Base-by-base conservation (phyloP, 2,113 vertebrate species). In the Symphodus melops region DNA sequence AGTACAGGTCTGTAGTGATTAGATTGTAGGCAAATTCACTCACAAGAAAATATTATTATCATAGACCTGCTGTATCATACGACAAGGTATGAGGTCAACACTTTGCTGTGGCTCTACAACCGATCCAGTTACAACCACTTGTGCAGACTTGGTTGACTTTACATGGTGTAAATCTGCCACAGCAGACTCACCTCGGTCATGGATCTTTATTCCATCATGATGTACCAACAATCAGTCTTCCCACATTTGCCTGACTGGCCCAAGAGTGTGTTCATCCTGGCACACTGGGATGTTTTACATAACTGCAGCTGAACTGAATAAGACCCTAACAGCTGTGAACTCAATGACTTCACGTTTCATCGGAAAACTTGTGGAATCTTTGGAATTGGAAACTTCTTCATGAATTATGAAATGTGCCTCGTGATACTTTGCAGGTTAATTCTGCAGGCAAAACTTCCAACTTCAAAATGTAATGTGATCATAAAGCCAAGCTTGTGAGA, bases 251-350 rank as follows among this genome's bases (percentile, higher is more conserved):
- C 60, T 8, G 13, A 71, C 68, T 69, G 71, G 81, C 64, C 78
- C 57, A 41, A 54, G 56, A 71, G 76, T 68, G 65, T 68, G 66
- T 79, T 78, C 20, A 8, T 37, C 75, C 83, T 88, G 87, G 89
- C 86, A 84, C 69, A 58, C 46, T 14, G 20, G 42, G n/a, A 57
- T 9, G 37, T 72, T 84, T 86, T 86, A 81, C 74, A 48, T 75
- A 83, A 83, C 67, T 74, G 19, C 25, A 56, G 46, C 61, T 5
- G n/a, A 77, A 62, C 69, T 61, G 74, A 83, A 68, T 23, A 28
- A 48, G 42, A 74, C 37, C 23, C 1, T 33, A 71, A 55, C 86
- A 90, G 87, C 87, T 87, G 85, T 89, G 84, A 89, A 90, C 88
- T 78, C 87, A 25, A 14, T 89, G 88, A 83, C 88, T 88, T 84